phyloP scores from a whole-genome alignment of 2,797 vertebrate genomes.

The Poliocrania exsul region DNA sequence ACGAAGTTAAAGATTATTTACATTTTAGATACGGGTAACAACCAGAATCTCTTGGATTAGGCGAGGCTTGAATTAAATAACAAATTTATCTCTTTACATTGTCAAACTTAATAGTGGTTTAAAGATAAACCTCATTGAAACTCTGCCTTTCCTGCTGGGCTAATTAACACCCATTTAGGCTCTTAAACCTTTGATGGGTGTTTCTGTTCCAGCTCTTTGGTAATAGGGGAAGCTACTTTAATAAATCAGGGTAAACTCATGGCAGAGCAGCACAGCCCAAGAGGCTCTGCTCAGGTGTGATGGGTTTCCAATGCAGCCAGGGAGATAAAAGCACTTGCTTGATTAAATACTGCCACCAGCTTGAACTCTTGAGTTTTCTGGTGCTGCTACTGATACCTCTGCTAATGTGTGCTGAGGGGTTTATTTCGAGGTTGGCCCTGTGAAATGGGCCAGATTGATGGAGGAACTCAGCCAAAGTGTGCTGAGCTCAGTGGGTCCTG shows the following conservation, averaged over 20 bases:
- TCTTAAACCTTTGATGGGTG: slow-evolving; percentile 70
- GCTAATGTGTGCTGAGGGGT: neutral
- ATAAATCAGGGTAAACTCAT: slow-evolving; percentile 58
- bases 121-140: slow-evolving; percentile 72
- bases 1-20: slow-evolving; percentile 55
- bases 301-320: neutral
- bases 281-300: slow-evolving; percentile 23
- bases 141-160: slow-evolving; percentile 68
- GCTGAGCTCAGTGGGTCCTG: neutral
- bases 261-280: neutral
- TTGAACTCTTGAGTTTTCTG: neutral
- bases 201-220: slow-evolving; percentile 56
- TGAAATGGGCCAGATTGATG: neutral
- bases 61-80: slow-evolving; percentile 47
- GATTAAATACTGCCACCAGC: slow-evolving; percentile 19
- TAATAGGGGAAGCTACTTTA: neutral
- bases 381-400: neutral
- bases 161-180: slow-evolving; percentile 74
- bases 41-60: slow-evolving; percentile 52
- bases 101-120: slow-evolving; percentile 70
- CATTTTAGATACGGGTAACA: slow-evolving; percentile 37
- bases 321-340: slow-evolving; percentile 30
- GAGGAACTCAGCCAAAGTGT: neutral
- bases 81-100: slow-evolving; percentile 68
- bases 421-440: neutral